A percentile compares a stretch with the other conserved stretches of the same genome.
Conservation (phyloP, 2,797 vertebrate species). For the Hippocampus kuda region DNA sequence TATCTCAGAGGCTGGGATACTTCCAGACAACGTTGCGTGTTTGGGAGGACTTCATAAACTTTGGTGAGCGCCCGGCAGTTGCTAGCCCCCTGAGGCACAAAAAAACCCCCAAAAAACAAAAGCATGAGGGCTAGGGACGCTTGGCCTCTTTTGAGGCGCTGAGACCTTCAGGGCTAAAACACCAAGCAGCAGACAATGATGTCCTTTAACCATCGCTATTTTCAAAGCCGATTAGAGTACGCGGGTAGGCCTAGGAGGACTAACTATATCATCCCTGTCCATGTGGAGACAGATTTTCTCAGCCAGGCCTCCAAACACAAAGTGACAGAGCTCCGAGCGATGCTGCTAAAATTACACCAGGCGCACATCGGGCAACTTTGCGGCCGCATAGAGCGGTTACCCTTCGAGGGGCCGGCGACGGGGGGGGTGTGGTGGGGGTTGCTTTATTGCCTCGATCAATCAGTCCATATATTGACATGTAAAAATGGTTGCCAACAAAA, state of each 20-base stretch:
- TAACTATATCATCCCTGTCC: constrained; percentile 52
- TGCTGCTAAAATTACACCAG: constrained; percentile 26
- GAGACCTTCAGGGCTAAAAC: constrained; percentile 49
- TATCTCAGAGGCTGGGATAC: constrained; percentile 36
- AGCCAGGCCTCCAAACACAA: constrained; percentile 47
- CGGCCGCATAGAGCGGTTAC: constrained; percentile 16
- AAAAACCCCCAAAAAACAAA: constrained; percentile 15
- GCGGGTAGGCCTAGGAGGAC: constrained; percentile 36
- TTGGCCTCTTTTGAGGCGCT: constrained; percentile 57
- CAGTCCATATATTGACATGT: constrained; percentile 24
- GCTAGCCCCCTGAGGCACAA: constrained; percentile 32
- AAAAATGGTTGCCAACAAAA: constrained; percentile 25
- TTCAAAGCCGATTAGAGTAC: constrained; percentile 57
- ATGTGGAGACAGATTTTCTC: constrained; percentile 46
- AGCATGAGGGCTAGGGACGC: constrained; percentile 42
- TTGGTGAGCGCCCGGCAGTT: constrained; percentile 36
- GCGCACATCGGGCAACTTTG: constrained; percentile 34
- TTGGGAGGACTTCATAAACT: constrained; percentile 53
- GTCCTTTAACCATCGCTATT: constrained; percentile 46
- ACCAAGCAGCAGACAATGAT: constrained; percentile 51
- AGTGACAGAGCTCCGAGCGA: constrained; percentile 35
- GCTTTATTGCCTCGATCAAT: constrained; percentile 42
- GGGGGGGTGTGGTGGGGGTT: not conserved
- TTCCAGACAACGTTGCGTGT: constrained; percentile 37
- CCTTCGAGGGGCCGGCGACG: constrained; percentile 3